These are phyloP conservation scores for Rhizomys pruinosus DNA, from an alignment of 2,113 vertebrate species.

Conservation along the genomic window DNA sequence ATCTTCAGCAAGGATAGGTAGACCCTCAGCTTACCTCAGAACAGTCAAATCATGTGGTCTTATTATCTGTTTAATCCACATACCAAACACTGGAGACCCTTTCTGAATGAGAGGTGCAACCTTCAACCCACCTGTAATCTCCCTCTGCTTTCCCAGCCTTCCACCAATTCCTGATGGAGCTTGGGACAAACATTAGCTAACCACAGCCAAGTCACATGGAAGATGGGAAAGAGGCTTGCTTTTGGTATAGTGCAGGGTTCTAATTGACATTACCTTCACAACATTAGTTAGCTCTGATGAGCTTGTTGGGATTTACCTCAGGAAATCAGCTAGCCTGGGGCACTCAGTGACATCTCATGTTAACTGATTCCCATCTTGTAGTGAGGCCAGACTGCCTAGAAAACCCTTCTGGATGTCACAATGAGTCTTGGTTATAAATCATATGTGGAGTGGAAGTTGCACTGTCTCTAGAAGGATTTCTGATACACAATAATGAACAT, in stretches of 20 bases:
- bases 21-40: background rate
- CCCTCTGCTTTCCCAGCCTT: background rate
- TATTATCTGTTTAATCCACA: background rate
- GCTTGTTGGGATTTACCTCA: background rate
- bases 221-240: background rate
- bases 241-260: rapidly evolving
- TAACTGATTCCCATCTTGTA: too few relatives aligned
- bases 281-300: background rate
- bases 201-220: rapidly evolving
- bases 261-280: background rate
- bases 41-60: background rate
- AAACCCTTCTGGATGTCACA: background rate
- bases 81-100: background rate
- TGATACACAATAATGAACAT: rapidly evolving
- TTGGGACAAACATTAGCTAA: background rate
- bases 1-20: background rate
- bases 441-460: background rate
- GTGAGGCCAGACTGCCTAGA: background rate
- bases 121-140: background rate
- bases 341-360: background rate
- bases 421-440: background rate
- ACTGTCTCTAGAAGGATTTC: background rate
- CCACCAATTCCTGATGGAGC: background rate
- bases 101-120: background rate
- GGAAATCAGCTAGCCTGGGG: too few relatives aligned